Conservation (phyloP, 2,888 invertebrate genomes). For the Andrena camellia region DNA sequence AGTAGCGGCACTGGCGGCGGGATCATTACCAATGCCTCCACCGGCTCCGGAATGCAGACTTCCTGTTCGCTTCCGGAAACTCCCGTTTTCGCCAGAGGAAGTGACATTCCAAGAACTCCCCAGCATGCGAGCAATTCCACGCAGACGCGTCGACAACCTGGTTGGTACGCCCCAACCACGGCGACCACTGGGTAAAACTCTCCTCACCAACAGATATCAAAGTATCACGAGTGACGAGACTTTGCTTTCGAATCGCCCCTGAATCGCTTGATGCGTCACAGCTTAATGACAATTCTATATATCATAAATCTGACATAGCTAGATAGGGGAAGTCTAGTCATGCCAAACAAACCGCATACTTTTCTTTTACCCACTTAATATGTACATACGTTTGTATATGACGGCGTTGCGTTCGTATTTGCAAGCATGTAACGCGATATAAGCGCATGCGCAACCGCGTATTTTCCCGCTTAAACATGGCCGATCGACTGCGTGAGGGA, state of each 20-base stretch:
- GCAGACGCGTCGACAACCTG: conserved; percentile 81
- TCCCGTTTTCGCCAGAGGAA: conserved; percentile 93
- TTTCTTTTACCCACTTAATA: too few relatives aligned
- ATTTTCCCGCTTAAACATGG: conserved; percentile 4
- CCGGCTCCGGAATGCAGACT: conserved; percentile 89
- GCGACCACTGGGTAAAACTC: conserved; percentile 82
- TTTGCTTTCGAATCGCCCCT: too few relatives aligned
- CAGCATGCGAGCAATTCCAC: conserved; percentile 87
- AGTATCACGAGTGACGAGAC: too few relatives aligned
- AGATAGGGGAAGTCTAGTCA: too few relatives aligned
- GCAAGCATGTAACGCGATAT: background rate
- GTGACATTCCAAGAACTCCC: conserved; percentile 94
- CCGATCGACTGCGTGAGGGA: background rate
- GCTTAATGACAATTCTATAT: too few relatives aligned
- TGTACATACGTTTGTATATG: too few relatives aligned
- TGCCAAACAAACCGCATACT: too few relatives aligned
- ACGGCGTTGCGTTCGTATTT: background rate
- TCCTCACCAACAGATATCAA: background rate
- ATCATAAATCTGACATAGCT: too few relatives aligned
- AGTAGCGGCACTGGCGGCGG: conserved; percentile 91
- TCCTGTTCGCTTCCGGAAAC: conserved; percentile 96
- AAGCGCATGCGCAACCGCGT: background rate
- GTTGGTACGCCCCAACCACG: conserved; percentile 84
- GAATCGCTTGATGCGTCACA: too few relatives aligned
- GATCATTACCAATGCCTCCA: conserved; percentile 88